These are phyloP conservation scores for Tenrec ecaudatus DNA, from an alignment of 2,113 vertebrate species.

Conservation along the genomic window DNA sequence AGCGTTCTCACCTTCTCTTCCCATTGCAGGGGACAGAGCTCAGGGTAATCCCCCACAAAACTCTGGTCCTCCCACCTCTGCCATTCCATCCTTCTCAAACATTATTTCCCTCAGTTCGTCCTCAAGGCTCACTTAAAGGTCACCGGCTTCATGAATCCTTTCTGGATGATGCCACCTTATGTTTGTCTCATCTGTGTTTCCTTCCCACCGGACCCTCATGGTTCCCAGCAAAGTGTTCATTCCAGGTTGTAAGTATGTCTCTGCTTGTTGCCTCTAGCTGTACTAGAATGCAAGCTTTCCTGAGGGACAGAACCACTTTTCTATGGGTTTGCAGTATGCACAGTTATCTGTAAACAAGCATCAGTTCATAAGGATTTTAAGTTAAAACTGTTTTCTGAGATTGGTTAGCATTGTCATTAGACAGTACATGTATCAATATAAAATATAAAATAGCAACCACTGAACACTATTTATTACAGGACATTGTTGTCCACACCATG, in stretches of 20 bases:
- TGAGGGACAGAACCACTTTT: too few species aligned
- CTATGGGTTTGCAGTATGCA: background rate
- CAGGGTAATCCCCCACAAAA: too few species aligned
- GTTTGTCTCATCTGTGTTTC: background rate
- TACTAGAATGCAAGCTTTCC: background rate
- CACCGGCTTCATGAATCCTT: background rate
- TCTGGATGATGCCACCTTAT: background rate
- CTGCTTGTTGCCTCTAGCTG: background rate
- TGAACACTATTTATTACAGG: background rate
- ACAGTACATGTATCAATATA: background rate
- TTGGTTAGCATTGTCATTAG: background rate
- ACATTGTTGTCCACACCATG: rapidly evolving
- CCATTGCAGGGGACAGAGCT: too few species aligned
- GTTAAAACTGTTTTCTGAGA: background rate
- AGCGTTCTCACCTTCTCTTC: too few species aligned
- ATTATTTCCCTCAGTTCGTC: background rate
- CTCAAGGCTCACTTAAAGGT: rapidly evolving
- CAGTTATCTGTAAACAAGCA: background rate
- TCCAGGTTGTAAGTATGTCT: too few species aligned
- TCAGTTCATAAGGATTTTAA: background rate
- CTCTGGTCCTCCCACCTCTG: too few species aligned
- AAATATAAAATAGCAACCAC: background rate
- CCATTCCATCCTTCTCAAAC: background rate
- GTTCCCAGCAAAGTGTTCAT: background rate
- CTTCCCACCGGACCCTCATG: rapidly evolving